Evolutionary conservation across 2,888 invertebrate genomes (phyloP), one percentile per base, ranked within the genome.

Genomic region (Leptinotarsa peninsularis): DNA sequence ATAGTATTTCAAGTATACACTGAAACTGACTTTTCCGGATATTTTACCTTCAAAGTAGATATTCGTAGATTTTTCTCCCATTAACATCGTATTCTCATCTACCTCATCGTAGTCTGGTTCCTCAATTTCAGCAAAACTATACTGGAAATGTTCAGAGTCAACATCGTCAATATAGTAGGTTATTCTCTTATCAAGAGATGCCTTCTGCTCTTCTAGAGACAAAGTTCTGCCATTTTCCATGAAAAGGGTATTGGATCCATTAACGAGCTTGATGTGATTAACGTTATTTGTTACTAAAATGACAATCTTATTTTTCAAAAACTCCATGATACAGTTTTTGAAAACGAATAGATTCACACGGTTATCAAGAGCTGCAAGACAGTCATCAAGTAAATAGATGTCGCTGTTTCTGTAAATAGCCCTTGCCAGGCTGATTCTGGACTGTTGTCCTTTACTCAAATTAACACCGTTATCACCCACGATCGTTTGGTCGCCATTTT

Each of bases 401-500:
- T 86, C 85, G 66, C 83, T 82, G 7, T 83, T 77, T 77, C 80
- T 84, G 72, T 86, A 86, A 14, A 85, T 75, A 21, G 85, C 85
- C 73, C 86, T 79, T 0, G 85, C 85, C 50, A 86, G 75, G 73
- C 83, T 85, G n/a, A 86, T 83, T 66, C 86, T 79, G n/a, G 84
- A 80, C 80, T 86, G 84, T 72, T 86, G 93, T 27, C 93, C 92
- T 70, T 92, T 93, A 83, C 91, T 92, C 67, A 93, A 85, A 78
- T 90, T 91, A 10, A 91, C 89, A 5, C 93, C 93, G 71, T 91
- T 88, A 80, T 93, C 93, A 5, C 93, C 93, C 3, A 93, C 91
- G 66, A 91, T 83, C 0, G 92, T 93, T 84, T 81, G 79, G 75
- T 89, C 88, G 1, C 86, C 86, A 56, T 85, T 78, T 15, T 85